Conservation (phyloP, 1,140 invertebrate species). For the Samia ricini region DNA sequence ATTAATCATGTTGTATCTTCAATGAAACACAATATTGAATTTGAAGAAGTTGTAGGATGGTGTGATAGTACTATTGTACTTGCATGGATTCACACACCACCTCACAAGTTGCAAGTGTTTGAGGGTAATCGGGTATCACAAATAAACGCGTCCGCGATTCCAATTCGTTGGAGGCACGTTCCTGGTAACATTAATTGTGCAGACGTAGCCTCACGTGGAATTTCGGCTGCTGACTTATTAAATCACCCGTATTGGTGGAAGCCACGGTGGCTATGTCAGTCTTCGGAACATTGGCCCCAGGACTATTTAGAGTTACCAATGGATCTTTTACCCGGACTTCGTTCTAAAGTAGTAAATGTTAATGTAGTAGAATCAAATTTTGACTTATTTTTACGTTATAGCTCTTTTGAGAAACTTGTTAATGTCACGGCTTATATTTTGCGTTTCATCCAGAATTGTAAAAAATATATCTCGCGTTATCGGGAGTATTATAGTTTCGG, state of each 20-base stretch:
- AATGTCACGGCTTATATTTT: constrained; percentile 4
- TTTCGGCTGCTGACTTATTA: background rate
- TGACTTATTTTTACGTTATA: background rate
- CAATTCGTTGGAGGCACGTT: background rate
- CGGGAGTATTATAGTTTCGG: background rate
- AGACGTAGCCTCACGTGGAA: background rate
- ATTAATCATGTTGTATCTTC: background rate
- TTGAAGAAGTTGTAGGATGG: background rate
- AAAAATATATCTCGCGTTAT: background rate
- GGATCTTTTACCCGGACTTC: background rate
- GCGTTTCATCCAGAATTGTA: background rate
- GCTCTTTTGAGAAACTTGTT: background rate
- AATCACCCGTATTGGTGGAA: background rate
- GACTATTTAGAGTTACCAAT: background rate
- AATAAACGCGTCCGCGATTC: background rate
- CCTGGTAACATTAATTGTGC: background rate
- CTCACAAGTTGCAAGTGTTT: background rate
- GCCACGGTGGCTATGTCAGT: background rate
- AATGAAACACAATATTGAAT: background rate
- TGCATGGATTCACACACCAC: background rate
- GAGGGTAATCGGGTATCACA: background rate
- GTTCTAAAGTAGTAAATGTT: background rate
- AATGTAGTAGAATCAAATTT: background rate
- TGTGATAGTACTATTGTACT: constrained; percentile 2
- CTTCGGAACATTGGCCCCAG: background rate